A percentile compares a stretch with the other conserved stretches of the same genome.
Evolutionary conservation across 2,888 invertebrate species (phyloP).

Genomic region (Eumerus sabulonum): DNA sequence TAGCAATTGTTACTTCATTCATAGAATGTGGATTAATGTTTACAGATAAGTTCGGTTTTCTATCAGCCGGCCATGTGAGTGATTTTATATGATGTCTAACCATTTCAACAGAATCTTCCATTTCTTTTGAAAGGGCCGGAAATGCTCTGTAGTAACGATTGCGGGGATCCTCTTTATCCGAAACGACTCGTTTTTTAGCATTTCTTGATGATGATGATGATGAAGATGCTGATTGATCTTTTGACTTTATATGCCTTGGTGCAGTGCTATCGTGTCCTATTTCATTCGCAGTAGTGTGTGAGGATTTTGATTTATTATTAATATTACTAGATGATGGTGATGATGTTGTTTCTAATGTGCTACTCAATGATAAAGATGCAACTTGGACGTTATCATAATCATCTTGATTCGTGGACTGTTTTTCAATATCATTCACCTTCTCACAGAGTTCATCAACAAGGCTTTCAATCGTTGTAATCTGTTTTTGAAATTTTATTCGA

Average conservation of each 20-base stretch:
- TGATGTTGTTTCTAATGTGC: conserved; percentile 42
- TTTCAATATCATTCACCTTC: conserved; percentile 86
- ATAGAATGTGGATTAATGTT: conserved; percentile 69
- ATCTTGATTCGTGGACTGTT: conserved; percentile 71
- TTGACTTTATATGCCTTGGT: conserved; percentile 20
- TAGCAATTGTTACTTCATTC: conserved; percentile 69
- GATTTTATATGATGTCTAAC: conserved; percentile 73
- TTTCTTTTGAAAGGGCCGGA: conserved; percentile 83
- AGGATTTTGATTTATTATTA: conserved; percentile 15
- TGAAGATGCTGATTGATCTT: not conserved
- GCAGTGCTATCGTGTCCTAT: conserved; percentile 15
- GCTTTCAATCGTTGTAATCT: conserved; percentile 89
- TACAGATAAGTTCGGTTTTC: conserved; percentile 73
- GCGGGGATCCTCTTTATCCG: conserved; percentile 81
- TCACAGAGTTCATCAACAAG: conserved; percentile 91
- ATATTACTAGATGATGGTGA: conserved; percentile 41
- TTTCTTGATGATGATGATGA: conserved; percentile 48
- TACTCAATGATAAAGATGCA: conserved; percentile 48
- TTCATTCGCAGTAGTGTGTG: conserved; percentile 41
- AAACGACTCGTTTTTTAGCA: conserved; percentile 51
- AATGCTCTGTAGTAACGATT: conserved; percentile 89
- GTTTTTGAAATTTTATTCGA: conserved; percentile 69
- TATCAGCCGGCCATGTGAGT: conserved; percentile 73
- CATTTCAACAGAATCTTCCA: conserved; percentile 73
- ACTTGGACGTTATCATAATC: conserved; percentile 70